phyloP scores from a whole-genome alignment of 1,140 invertebrate genomes.

The Aplysia californica region DNA sequence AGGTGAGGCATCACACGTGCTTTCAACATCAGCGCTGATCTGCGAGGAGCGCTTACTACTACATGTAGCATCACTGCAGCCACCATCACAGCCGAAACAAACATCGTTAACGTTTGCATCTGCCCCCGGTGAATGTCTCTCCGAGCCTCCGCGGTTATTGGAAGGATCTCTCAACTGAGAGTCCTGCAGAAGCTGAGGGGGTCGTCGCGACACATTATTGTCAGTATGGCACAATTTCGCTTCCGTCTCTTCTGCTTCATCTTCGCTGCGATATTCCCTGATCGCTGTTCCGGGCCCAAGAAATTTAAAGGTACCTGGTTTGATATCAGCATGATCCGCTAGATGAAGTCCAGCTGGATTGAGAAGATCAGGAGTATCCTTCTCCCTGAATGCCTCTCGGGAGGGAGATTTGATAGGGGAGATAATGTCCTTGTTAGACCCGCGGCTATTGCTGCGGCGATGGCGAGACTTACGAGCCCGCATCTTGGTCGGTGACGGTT shows the following conservation, averaged over 20 bases:
- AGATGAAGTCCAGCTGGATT: too few relatives aligned
- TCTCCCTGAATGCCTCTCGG: too few relatives aligned
- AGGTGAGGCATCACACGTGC: constrained; percentile 45
- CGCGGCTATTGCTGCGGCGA: constrained; percentile 61
- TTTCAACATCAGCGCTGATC: constrained; percentile 52
- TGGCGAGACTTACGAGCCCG: constrained; percentile 57
- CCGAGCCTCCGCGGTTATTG: not conserved
- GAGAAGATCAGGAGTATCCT: too few relatives aligned
- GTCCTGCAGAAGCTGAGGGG: too few relatives aligned
- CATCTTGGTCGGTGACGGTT: constrained; percentile 62
- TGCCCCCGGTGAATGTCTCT: not conserved
- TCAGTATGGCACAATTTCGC: not conserved
- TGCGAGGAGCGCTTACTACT: constrained; percentile 58
- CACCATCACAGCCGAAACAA: constrained; percentile 65
- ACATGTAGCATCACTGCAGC: constrained; percentile 58
- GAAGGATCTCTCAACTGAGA: too few relatives aligned
- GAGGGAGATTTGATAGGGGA: too few relatives aligned
- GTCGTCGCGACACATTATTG: too few relatives aligned
- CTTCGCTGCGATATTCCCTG: constrained; percentile 42
- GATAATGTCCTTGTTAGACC: constrained; percentile 48
- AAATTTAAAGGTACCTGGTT: constrained; percentile 53
- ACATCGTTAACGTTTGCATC: constrained; percentile 53
- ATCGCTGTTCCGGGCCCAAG: constrained; percentile 59
- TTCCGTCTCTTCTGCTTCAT: constrained; percentile 22
- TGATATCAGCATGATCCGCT: too few relatives aligned